These are phyloP conservation scores for Hippoglossus hippoglossus DNA, from an alignment of 2,797 vertebrate genomes.

Conservation along the genomic window DNA sequence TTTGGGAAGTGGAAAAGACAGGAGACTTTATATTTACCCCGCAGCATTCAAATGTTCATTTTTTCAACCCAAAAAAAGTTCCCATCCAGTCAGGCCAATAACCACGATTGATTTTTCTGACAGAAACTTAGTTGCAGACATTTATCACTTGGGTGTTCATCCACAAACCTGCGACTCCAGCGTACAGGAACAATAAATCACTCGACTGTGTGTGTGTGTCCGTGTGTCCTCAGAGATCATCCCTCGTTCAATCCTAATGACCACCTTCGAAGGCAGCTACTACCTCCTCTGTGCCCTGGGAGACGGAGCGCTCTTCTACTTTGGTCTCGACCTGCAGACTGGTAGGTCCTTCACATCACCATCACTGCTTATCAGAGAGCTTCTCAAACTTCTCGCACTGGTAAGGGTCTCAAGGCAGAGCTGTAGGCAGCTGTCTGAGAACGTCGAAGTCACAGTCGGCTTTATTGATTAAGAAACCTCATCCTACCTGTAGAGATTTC, in stretches of 20 bases:
- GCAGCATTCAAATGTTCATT: constrained; percentile 25
- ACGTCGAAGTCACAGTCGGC: not conserved
- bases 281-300: constrained; percentile 98
- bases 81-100: constrained; percentile 16
- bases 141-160: constrained; percentile 52
- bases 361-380: not conserved
- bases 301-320: constrained; percentile 98
- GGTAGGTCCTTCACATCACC: constrained; percentile 77
- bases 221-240: constrained; percentile 91
- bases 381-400: constrained; percentile 15
- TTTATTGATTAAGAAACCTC: too few species aligned
- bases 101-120: constrained; percentile 57
- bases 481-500: too few species aligned
- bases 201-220: constrained; percentile 55
- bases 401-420: constrained; percentile 1
- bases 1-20: constrained; percentile 35
- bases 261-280: constrained; percentile 97
- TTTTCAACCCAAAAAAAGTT: constrained; percentile 17
- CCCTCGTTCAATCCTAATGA: constrained; percentile 99
- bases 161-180: constrained; percentile 31
- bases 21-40: constrained; percentile 36
- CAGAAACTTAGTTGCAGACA: constrained; percentile 34
- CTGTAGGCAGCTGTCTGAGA: constrained; percentile 22
- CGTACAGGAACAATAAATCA: constrained; percentile 48
- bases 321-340: constrained; percentile 94